Evolutionary conservation across 2,113 vertebrate genomes (phyloP).

Genomic region (Nerophis lumbriciformis): DNA sequence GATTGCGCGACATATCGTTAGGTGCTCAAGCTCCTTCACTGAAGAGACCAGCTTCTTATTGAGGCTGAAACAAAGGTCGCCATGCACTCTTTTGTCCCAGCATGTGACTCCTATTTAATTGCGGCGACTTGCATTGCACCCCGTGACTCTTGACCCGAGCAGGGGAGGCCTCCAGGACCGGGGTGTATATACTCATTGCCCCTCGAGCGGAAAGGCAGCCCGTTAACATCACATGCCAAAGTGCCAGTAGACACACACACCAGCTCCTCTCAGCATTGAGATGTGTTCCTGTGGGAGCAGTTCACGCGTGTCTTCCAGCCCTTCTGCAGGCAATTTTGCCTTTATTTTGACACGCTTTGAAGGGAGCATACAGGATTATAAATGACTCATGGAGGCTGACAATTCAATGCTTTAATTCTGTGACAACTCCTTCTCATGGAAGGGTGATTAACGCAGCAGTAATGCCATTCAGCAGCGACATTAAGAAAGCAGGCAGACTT

Average conservation of each 20-base stretch:
- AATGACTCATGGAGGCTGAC: not conserved
- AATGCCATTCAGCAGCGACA: conserved; percentile 16
- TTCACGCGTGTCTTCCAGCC: conserved; percentile 10
- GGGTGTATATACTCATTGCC: conserved; percentile 52
- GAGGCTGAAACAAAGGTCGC: conserved; percentile 36
- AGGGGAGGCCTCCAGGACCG: conserved; percentile 37
- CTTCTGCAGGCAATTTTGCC: conserved; percentile 6
- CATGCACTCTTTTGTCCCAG: conserved; percentile 13
- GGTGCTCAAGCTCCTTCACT: conserved; percentile 30
- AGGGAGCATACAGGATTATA: not conserved
- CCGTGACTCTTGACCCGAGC: conserved; percentile 16
- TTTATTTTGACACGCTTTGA: conserved; percentile 11
- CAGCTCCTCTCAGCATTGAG: conserved; percentile 2
- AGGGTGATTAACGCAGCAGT: conserved; percentile 12
- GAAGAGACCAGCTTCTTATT: conserved; percentile 23
- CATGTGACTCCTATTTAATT: conserved; percentile 57
- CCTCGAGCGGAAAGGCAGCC: conserved; percentile 40
- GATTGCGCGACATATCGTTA: conserved; percentile 22
- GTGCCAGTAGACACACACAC: conserved; percentile 17
- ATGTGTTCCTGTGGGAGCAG: conserved; percentile 21
- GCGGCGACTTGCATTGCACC: conserved; percentile 11
- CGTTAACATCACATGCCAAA: conserved; percentile 62
- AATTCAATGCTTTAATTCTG: not conserved
- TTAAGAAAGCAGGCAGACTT: conserved; percentile 24
- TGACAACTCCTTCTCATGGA: not conserved